Conservation (phyloP, 2,113 vertebrate species). For the Oreamnos americanus region DNA sequence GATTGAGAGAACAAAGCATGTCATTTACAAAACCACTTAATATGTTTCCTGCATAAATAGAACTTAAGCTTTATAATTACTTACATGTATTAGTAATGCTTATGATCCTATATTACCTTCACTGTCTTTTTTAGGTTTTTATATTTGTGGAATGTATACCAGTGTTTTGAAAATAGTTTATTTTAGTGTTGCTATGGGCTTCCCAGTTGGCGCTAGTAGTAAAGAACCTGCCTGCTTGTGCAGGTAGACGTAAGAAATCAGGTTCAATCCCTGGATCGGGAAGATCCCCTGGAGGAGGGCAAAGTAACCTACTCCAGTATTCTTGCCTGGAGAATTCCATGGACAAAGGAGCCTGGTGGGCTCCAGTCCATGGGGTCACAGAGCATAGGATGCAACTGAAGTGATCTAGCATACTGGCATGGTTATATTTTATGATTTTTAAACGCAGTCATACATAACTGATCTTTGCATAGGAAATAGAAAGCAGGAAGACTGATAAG, state of each 20-base stretch:
- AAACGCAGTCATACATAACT: not conserved
- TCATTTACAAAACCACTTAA: slow-evolving; percentile 3
- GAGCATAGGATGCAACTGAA: not conserved
- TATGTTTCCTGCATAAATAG: not conserved
- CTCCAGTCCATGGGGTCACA: not conserved
- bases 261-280: not conserved
- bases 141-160: not conserved
- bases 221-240: not conserved
- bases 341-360: not conserved
- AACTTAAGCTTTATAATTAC: not conserved
- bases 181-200: not conserved
- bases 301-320: not conserved
- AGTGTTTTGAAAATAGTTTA: slow-evolving; percentile 8
- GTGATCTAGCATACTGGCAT: not conserved
- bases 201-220: not conserved
- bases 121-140: not conserved
- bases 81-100: not conserved
- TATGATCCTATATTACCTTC: not conserved
- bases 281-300: not conserved
- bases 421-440: not conserved
- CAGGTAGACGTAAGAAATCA: not conserved
- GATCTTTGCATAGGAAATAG: not conserved
- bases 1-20: not conserved
- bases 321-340: not conserved
- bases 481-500: not conserved